Evolutionary conservation across 2,888 invertebrate genomes (phyloP), one percentile per base, ranked within the genome.

Genomic region (Rhaphigaster nebulosa): DNA sequence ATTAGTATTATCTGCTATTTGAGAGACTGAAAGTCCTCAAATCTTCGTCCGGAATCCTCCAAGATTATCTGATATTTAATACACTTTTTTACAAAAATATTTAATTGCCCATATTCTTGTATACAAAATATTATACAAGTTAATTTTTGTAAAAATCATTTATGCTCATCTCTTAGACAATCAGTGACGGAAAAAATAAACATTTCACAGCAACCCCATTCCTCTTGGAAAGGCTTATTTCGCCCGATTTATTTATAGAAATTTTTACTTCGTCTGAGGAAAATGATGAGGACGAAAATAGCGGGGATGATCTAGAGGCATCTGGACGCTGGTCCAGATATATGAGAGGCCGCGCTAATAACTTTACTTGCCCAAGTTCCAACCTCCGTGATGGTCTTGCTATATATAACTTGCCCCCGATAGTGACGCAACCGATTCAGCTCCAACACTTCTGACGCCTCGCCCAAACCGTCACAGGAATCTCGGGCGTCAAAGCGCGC

Each of bases 381-480:
- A 76, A 38, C 70, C 34, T 65, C 65, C 20, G 38, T 13, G 76
- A 45, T 38, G 38, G 80, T 3, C 26, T 26, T 6, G 6, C 84
- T 45, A 84, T 15, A 84, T 45, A 84, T 84, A 84, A 10, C 45
- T 1, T 6, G 45, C 3, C n/a, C 84, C 23, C 70, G 18, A 18
- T 76, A 4, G 84, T 84, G 84, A 84, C 84, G 84, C 84, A 84
- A 76, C 38, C 34, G 38, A 20, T 76, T 38, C 70, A 1, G 15
- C 8, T 45, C 80, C 80, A 13, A 45, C n/a, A 23, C 12, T 38
- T 12, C 45, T 84, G 84, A 84, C 84, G 84, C 84, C n/a, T n/a
- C 84, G 26, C 84, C 84, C 84, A 50, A 84, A 45, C 45, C 84
- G 84, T 84, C 84, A 84, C 45, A n/a, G 45, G 45, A 50, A 45